These are phyloP conservation scores for Tringa solitaria DNA, from an alignment of 2,113 vertebrate species.

Conservation along the genomic window DNA sequence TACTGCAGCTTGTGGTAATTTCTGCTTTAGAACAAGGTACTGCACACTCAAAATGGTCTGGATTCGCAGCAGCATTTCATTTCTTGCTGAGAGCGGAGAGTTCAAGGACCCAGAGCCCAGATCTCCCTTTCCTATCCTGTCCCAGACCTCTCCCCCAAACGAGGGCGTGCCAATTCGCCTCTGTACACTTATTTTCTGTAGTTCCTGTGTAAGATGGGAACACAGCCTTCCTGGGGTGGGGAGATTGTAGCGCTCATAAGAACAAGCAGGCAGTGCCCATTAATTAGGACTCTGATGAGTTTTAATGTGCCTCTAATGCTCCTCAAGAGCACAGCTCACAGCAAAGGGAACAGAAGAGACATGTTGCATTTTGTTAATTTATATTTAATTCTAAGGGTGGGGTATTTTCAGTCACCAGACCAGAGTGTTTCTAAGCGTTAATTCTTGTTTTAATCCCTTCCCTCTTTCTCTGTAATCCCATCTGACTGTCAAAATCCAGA, in stretches of 20 bases:
- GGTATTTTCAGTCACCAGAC: neutral
- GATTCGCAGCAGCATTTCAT: neutral
- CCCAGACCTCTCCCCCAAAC: neutral
- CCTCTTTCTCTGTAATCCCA: neutral
- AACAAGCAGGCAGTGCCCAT: neutral
- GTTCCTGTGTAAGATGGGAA: neutral
- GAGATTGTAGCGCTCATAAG: neutral
- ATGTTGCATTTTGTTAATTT: neutral
- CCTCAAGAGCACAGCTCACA: neutral
- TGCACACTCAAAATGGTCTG: neutral
- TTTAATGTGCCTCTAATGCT: neutral
- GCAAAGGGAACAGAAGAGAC: neutral
- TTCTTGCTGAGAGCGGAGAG: neutral
- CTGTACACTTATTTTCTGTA: neutral
- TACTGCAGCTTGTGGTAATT: constrained; percentile 39
- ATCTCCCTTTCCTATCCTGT: neutral
- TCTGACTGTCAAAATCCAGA: constrained; percentile 15
- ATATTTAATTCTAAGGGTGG: neutral
- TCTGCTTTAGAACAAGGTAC: constrained; percentile 25
- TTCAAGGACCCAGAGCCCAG: neutral
- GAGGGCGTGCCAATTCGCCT: neutral
- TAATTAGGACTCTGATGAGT: neutral
- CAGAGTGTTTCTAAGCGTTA: neutral
- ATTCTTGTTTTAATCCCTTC: neutral
- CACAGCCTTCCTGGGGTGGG: neutral